Evolutionary conservation across 2,113 vertebrate species (phyloP), one percentile per base, ranked within the genome.

Genomic region (Syrrhaptes paradoxus): DNA sequence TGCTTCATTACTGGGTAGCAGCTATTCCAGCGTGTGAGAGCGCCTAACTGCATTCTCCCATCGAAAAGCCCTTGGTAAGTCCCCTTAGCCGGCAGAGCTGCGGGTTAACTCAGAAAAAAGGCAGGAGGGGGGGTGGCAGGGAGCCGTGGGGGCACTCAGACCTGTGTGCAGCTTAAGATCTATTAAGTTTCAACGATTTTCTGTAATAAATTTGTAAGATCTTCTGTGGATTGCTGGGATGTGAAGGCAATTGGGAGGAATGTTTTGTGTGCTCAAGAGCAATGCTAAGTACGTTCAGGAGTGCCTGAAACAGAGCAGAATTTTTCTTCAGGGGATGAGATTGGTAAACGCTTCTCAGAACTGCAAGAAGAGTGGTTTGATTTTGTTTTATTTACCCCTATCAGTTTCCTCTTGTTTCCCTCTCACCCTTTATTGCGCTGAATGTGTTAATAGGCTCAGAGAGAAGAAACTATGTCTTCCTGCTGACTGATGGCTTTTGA

Each of bases 21-120:
- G 70, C 88, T 81, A 73, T 92, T 96, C 59, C 55, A n/a, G 72
- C 2, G 77, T 58, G 80, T 21, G 85, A 36, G 72, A 91, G 86
- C 61, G 6, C 71, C 79, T 21, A 51, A 52, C 85, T 52, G 85
- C 75, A 67, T 86, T 43, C 83, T 89, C 71, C 55, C 92, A 78
- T 34, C 34, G 48, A 17, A 91, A 78, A 96, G 48, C 72, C 78
- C 77, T 83, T 63, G 87, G 92, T 81, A 90, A 92, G 91, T 90
- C 74, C 51, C 85, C 74, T 92, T 25, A 75, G 76, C 68, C 8
- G 9, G n/a, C 51, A 67, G 63, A 80, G 75, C 77, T 72, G 65
- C 5, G 12, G 65, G 80, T 91, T 92, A 85, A 77, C 57, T 63
- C 85, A 83, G 71, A 26, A 45, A 45, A 45, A 93, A 76, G 34